phyloP scores from a whole-genome alignment of 2,113 vertebrate genomes.

The Uria aalge region DNA sequence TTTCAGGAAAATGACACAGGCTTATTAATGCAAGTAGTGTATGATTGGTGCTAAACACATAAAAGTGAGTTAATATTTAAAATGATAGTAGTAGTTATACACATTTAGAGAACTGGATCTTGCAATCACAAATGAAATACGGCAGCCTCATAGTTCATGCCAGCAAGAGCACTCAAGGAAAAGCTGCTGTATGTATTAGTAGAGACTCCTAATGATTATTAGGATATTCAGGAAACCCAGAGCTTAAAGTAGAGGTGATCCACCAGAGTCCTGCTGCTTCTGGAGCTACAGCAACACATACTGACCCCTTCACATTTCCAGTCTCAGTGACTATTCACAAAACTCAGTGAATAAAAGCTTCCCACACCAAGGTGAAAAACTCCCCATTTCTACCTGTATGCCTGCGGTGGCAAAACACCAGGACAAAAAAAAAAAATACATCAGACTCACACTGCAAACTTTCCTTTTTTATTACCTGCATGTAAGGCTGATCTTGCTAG shows the following conservation, averaged over 20 bases:
- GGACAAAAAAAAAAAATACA: accelerated
- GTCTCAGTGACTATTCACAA: not conserved
- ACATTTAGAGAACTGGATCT: not conserved
- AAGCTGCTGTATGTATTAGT: not conserved
- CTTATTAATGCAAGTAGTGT: not conserved
- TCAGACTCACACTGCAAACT: not conserved
- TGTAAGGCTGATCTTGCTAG: not conserved
- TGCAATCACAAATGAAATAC: not conserved
- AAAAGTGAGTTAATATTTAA: not conserved
- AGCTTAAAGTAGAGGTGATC: not conserved
- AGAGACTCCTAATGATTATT: not conserved
- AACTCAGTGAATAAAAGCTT: not conserved
- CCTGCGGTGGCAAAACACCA: not conserved
- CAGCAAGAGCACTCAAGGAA: not conserved
- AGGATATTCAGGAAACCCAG: not conserved
- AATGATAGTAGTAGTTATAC: not conserved
- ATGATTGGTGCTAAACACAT: not conserved
- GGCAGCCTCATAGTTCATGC: not conserved
- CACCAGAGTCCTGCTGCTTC: not conserved
- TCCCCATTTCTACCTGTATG: not conserved
- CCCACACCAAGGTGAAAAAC: not conserved
- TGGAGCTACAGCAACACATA: not conserved
- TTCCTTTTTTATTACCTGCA: not conserved
- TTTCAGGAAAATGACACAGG: not conserved
- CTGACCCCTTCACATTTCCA: not conserved